These are phyloP conservation scores for Orycteropus afer DNA, from an alignment of 2,113 vertebrate species.

Conservation along the genomic window DNA sequence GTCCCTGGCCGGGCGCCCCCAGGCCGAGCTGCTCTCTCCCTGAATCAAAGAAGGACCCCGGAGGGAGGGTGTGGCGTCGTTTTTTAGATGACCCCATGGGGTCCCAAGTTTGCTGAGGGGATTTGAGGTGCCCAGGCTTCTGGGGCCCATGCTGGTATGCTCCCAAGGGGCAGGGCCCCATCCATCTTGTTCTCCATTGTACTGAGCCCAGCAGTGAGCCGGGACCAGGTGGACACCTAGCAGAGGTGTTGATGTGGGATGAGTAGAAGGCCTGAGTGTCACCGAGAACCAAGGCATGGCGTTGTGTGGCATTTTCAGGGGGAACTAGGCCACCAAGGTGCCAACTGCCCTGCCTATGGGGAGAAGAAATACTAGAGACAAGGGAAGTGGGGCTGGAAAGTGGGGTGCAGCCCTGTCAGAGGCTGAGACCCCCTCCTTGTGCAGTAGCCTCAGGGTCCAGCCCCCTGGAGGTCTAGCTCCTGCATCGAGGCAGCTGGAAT, in stretches of 20 bases:
- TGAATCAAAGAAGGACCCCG: neutral
- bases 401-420: fast-evolving
- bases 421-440: neutral
- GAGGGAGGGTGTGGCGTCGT: too few relatives aligned
- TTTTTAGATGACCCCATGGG: neutral
- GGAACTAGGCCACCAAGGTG: neutral
- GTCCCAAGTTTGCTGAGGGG: too few relatives aligned
- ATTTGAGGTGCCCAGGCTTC: neutral
- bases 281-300: fast-evolving
- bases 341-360: too few relatives aligned
- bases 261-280: neutral
- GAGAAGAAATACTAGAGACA: too few relatives aligned
- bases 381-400: neutral
- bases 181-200: fast-evolving
- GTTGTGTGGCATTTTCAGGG: fast-evolving
- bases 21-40: neutral
- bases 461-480: neutral
- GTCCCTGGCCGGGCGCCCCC: neutral
- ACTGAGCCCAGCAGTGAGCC: neutral
- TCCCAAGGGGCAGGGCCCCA: neutral
- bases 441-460: too few relatives aligned
- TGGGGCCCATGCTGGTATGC: neutral
- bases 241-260: neutral
- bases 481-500: neutral
- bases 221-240: neutral